phyloP scores from a whole-genome alignment of 2,797 vertebrate species.

The Sebastes itinus region DNA sequence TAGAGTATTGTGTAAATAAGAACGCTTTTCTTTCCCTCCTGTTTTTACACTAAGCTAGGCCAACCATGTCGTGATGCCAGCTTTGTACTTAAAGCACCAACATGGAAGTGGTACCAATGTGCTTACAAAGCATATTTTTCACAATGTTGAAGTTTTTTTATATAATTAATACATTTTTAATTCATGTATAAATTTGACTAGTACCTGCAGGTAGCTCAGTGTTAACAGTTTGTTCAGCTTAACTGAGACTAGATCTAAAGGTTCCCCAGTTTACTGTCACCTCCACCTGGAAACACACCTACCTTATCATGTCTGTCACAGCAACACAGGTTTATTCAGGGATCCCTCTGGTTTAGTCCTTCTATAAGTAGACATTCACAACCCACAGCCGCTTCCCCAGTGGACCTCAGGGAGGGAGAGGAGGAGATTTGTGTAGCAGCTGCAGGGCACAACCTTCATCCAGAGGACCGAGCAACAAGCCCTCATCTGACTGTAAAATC shows the following conservation, averaged over 20 bases:
- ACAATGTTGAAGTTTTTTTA: background rate
- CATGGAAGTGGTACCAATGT: background rate
- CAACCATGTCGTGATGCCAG: no score
- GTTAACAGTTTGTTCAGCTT: background rate
- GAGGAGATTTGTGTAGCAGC: background rate
- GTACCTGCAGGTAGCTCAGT: background rate
- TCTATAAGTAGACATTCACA: background rate
- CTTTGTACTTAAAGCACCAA: no score
- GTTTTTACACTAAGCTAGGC: no score
- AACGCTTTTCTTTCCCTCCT: no score
- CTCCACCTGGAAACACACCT: background rate
- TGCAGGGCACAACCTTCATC: background rate
- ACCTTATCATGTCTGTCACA: background rate
- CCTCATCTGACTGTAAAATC: background rate
- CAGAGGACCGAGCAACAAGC: background rate
- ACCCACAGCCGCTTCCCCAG: background rate
- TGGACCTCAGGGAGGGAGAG: background rate
- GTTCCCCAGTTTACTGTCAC: background rate
- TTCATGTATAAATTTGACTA: background rate
- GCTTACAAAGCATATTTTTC: background rate
- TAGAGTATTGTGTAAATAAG: no score
- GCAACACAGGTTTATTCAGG: background rate
- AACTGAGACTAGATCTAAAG: background rate
- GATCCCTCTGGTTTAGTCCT: background rate
- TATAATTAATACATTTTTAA: background rate